Base-by-base conservation (phyloP, 2,113 vertebrate genomes). In the Casuarius casuarius region DNA sequence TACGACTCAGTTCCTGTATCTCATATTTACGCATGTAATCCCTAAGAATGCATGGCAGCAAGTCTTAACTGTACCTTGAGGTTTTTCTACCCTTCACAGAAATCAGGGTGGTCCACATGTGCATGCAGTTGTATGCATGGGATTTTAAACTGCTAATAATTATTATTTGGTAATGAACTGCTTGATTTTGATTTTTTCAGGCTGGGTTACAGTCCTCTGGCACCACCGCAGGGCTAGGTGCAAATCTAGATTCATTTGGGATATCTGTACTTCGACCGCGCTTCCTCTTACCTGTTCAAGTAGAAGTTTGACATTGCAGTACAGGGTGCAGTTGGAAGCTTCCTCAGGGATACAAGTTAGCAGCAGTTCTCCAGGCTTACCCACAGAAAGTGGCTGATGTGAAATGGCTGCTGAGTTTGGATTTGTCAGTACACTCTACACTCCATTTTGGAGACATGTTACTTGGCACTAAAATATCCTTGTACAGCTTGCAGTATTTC, bases 61-160 rank as follows among this genome's bases (percentile, higher is more conserved):
- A 75, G 14, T 44, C 26, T 52, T 88, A 76, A 19, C 38, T 90
- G 23, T 40, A 42, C 28, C 33, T 71, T 40, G 48, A 61, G 70
- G 48, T 58, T 90, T 95, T 90, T 67, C 31, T 86, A 12, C 8
- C 4, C 65, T 74, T 56, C 9, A 42, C 28, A 54, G 65, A 65
- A 81, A 17, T 74, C 18, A 51, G 2, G 10, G 28, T 16, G 5
- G 4, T 67, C 8, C 0, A 1, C 10, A 3, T 40, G 48, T 75
- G 25, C n/a, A 5, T 80, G 72, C 20, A 49, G 15, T 65, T 78
- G 44, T 48, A 46, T 66, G 65, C 9, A 9, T 77, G 54, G 23
- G 23, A 59, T 54, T 93, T 93, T 78, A 86, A 68, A 63, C 15
- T 61, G n/a, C 51, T 84, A 23, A 4, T 81, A 38, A 33, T 28